Percentiles rank a stretch among this genome's conserved stretches.
Conservation (phyloP, 2,888 invertebrate genomes). For the Cyclophora albipunctata region DNA sequence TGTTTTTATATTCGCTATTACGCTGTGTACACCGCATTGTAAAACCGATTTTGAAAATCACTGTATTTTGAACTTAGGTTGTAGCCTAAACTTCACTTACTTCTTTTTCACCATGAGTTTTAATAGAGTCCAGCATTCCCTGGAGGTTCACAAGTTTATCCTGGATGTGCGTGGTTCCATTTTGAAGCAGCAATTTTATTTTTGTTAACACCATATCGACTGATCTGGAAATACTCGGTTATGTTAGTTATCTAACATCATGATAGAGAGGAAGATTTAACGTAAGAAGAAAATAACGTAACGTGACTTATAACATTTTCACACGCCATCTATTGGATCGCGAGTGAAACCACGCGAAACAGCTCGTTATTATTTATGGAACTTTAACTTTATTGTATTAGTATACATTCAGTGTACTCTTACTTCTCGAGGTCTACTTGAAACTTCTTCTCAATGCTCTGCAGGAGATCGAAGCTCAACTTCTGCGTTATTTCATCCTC, state of each 20-base stretch:
- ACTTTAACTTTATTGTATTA: too few species aligned
- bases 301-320: too few species aligned
- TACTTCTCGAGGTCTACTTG: slow-evolving; percentile 62
- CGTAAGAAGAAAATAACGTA: too few species aligned
- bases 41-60: too few species aligned
- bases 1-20: too few species aligned
- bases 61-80: too few species aligned
- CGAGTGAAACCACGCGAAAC: too few species aligned
- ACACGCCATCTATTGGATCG: too few species aligned
- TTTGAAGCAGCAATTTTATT: slow-evolving; percentile 54
- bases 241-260: too few species aligned
- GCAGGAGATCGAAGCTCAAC: slow-evolving; percentile 51
- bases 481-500: slow-evolving; percentile 62
- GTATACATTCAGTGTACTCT: slow-evolving; percentile 2
- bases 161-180: slow-evolving; percentile 57
- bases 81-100: slow-evolving; percentile 18
- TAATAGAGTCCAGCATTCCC: slow-evolving; percentile 36
- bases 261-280: too few species aligned
- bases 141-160: slow-evolving; percentile 48
- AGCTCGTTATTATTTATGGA: too few species aligned
- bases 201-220: slow-evolving; percentile 58
- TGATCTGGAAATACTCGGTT: slow-evolving; percentile 30
- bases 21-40: too few species aligned
- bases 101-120: slow-evolving; percentile 34
- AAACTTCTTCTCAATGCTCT: slow-evolving; percentile 64